Conservation (phyloP, 2,113 vertebrate species). For the Callorhinus ursinus region DNA sequence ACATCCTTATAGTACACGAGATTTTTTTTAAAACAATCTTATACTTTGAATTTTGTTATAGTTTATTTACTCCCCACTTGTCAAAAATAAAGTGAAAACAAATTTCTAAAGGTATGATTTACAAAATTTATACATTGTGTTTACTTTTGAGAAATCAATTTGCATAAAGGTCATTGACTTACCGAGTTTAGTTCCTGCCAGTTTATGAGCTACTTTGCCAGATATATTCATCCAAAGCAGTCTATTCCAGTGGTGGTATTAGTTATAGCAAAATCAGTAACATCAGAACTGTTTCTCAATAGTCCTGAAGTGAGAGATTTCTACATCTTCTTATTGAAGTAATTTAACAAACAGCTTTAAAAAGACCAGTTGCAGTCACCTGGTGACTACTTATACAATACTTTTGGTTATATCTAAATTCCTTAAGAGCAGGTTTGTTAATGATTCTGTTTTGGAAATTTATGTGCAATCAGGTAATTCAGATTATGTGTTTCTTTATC, state of each 20-base stretch:
- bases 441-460: neutral
- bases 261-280: constrained; percentile 10
- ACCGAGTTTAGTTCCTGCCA: neutral
- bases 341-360: neutral
- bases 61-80: neutral
- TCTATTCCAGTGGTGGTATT: neutral
- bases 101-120: neutral
- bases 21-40: neutral
- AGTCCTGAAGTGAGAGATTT: neutral
- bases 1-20: neutral
- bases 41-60: neutral
- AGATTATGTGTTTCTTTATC: neutral
- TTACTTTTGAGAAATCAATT: constrained; percentile 5
- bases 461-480: neutral
- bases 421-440: neutral
- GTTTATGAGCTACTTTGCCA: neutral
- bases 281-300: neutral
- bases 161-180: neutral
- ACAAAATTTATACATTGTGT: neutral
- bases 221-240: neutral
- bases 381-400: neutral
- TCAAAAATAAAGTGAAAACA: constrained; percentile 22
- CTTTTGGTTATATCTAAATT: neutral
- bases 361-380: neutral
- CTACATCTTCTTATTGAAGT: neutral